Percentiles rank a stretch among this genome's conserved stretches.
These are phyloP conservation scores for Hyposoter dolosus DNA, from an alignment of 2,888 invertebrate genomes.

Conservation along the genomic window DNA sequence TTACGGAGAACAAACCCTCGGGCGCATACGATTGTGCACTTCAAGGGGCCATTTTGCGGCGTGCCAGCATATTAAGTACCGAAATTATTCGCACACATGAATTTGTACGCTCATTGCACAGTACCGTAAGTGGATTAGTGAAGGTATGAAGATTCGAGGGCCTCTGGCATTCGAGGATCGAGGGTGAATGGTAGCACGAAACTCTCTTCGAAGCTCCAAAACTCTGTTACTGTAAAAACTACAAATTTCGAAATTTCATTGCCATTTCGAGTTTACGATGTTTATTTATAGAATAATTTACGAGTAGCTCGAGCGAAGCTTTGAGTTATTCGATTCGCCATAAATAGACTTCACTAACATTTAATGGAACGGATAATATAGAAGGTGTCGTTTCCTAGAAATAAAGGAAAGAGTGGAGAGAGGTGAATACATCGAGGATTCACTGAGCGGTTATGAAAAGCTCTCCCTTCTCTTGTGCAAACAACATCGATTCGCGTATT, in stretches of 20 bases:
- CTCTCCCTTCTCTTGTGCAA: slow-evolving; percentile 12
- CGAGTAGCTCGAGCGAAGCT: neutral
- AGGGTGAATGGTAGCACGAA: slow-evolving; percentile 20
- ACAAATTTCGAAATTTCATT: neutral
- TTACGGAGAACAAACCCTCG: slow-evolving; percentile 68
- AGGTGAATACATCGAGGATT: neutral
- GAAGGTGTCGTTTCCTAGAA: neutral
- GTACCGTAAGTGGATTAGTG: neutral
- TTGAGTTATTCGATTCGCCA: neutral
- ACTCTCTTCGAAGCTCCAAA: neutral
- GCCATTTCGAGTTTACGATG: neutral
- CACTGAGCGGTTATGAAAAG: neutral
- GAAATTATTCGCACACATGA: slow-evolving; percentile 65
- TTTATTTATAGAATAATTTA: neutral
- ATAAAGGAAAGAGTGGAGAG: neutral
- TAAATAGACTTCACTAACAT: neutral
- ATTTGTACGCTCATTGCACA: slow-evolving; percentile 2
- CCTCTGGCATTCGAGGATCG: slow-evolving; percentile 6
- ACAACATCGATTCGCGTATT: neutral
- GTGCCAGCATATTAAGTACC: slow-evolving; percentile 76
- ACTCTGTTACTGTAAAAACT: neutral
- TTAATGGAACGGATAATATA: neutral
- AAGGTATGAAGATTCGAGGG: slow-evolving; percentile 3
- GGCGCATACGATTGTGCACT: slow-evolving; percentile 72
- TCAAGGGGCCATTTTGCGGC: slow-evolving; percentile 58